Conservation (phyloP, 2,113 vertebrate genomes). For the Hypocryptadius cinnamomeus region DNA sequence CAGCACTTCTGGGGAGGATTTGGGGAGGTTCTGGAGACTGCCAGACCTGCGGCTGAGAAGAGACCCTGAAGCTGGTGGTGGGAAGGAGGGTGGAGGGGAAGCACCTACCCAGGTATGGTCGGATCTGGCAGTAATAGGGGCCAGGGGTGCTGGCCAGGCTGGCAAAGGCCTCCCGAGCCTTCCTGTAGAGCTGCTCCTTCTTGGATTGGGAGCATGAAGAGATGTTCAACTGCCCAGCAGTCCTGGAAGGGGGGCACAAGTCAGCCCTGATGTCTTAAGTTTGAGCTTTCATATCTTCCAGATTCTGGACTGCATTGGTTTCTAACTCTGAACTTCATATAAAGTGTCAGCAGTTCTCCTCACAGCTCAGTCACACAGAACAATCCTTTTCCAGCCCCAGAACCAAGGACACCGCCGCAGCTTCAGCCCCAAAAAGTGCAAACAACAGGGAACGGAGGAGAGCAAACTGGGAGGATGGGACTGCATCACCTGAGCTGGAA, state of each 20-base stretch:
- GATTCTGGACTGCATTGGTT: neutral
- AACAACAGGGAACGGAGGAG: neutral
- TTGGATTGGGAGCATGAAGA: conserved; percentile 57
- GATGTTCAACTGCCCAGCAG: conserved; percentile 26
- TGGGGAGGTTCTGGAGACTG: neutral
- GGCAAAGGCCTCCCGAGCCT: conserved; percentile 50
- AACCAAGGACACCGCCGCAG: neutral
- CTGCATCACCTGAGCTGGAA: neutral
- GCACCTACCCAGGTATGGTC: conserved; percentile 61
- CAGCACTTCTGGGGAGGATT: neutral
- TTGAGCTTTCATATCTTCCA: neutral
- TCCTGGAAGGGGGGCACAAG: neutral
- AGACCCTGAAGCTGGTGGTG: fast-evolving
- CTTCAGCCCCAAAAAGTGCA: neutral
- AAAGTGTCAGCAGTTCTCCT: neutral
- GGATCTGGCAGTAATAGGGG: conserved; percentile 35
- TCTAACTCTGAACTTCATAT: neutral
- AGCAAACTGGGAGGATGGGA: neutral
- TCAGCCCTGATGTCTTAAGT: neutral
- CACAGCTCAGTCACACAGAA: neutral
- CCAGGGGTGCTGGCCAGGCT: neutral
- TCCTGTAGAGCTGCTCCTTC: conserved; percentile 58
- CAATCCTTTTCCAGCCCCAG: neutral
- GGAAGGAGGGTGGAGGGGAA: neutral
- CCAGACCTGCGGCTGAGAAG: fast-evolving